A percentile compares a stretch with the other conserved stretches of the same genome.
phyloP scores from a whole-genome alignment of 2,797 vertebrate species.

The Furcifer pardalis region DNA sequence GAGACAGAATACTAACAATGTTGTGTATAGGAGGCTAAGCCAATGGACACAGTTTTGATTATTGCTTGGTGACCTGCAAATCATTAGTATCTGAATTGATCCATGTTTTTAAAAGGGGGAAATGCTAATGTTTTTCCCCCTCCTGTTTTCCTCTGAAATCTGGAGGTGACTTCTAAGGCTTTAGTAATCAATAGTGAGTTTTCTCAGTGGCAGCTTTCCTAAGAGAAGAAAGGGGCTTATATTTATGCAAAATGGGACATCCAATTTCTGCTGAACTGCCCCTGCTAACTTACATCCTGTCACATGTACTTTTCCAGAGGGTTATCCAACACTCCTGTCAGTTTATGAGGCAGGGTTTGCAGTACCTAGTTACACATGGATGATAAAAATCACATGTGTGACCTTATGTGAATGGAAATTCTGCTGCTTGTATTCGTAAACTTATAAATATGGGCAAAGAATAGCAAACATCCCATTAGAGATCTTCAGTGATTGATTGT shows the following conservation, averaged over 20 bases:
- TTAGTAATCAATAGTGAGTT: constrained; percentile 11
- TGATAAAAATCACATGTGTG: too few species aligned
- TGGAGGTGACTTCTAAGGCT: not conserved
- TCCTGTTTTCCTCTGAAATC: not conserved
- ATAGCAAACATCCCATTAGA: not conserved
- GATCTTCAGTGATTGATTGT: too few species aligned
- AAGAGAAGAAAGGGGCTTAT: too few species aligned
- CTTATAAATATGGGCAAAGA: not conserved
- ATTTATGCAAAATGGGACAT: not conserved
- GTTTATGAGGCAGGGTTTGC: not conserved
- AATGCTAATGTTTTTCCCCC: constrained; percentile 19
- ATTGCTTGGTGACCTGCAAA: not conserved
- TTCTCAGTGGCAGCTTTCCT: not conserved
- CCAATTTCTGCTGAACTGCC: not conserved
- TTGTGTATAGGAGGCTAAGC: constrained; percentile 50
- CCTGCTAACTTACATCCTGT: not conserved
- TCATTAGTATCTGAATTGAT: constrained; percentile 35
- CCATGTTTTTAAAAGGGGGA: constrained; percentile 36
- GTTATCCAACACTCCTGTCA: not conserved
- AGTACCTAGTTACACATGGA: too few species aligned
- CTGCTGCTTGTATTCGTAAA: not conserved
- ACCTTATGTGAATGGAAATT: not conserved
- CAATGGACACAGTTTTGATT: constrained; percentile 46
- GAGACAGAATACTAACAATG: constrained; percentile 19
- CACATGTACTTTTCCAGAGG: not conserved